Conservation (phyloP, 2,797 vertebrate species). For the Eptatretus atami region DNA sequence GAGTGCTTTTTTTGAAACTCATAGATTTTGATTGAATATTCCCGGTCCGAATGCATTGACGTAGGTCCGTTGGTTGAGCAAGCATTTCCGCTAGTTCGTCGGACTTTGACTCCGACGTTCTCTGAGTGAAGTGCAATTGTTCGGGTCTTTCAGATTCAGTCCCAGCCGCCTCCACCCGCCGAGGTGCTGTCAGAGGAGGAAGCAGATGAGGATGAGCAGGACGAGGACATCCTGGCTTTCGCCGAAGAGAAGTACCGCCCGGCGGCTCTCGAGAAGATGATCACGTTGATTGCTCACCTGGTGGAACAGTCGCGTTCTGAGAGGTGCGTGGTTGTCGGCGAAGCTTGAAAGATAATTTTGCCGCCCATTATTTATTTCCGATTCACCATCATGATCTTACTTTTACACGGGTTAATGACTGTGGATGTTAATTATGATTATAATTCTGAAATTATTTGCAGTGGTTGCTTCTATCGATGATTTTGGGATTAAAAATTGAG, state of each 20-base stretch:
- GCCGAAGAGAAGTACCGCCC: slow-evolving; percentile 93
- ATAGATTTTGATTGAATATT: too few relatives aligned
- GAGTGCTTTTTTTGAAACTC: background rate
- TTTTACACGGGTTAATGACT: background rate
- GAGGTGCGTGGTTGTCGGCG: slow-evolving; percentile 22
- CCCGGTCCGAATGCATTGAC: too few relatives aligned
- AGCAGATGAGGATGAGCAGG: slow-evolving; percentile 79
- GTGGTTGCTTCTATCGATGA: background rate
- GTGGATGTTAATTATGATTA: slow-evolving; percentile 8
- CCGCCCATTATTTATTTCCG: too few relatives aligned
- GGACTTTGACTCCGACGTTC: background rate
- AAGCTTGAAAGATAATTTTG: too few relatives aligned
- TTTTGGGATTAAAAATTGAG: background rate
- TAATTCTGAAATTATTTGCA: background rate
- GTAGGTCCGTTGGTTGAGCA: too few relatives aligned
- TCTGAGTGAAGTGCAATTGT: too few relatives aligned
- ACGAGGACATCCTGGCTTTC: slow-evolving; percentile 81
- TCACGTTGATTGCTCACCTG: slow-evolving; percentile 71
- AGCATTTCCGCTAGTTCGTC: background rate
- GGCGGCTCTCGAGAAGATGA: slow-evolving; percentile 93
- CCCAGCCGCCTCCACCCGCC: slow-evolving; percentile 41
- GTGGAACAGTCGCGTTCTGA: slow-evolving; percentile 92
- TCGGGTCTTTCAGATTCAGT: background rate
- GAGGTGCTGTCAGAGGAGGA: slow-evolving; percentile 93
- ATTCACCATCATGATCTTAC: too few relatives aligned